Conservation (phyloP, 2,113 vertebrate species). For the Alosa alosa region DNA sequence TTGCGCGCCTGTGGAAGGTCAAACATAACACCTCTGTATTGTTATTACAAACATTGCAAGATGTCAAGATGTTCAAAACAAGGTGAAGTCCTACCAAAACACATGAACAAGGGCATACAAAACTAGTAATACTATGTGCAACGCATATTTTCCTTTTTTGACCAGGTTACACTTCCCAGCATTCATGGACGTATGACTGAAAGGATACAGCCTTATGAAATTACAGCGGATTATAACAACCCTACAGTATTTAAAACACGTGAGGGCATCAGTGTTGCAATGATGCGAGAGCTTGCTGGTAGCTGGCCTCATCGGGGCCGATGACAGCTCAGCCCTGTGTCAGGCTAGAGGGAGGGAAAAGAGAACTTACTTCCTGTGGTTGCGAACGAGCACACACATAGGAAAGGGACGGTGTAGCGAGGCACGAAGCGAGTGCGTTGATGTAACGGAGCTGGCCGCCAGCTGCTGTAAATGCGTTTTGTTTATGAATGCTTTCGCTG, state of each 20-base stretch:
- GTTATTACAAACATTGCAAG: no score
- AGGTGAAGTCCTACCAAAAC: no score
- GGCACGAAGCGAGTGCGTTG: slow-evolving; percentile 35
- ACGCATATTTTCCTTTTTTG: no score
- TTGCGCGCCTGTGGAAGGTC: no score
- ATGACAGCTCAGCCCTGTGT: slow-evolving; percentile 47
- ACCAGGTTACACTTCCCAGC: no score
- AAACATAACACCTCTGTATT: neutral
- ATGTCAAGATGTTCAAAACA: no score
- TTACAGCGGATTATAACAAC: neutral
- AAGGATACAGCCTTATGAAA: neutral
- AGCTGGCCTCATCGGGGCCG: slow-evolving; percentile 50
- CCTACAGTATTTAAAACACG: slow-evolving; percentile 10
- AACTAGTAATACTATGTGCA: no score
- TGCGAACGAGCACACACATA: slow-evolving; percentile 37
- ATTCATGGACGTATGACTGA: neutral
- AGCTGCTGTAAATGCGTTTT: slow-evolving; percentile 60
- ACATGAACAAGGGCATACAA: no score
- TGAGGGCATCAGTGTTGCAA: slow-evolving; percentile 57
- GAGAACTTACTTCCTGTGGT: slow-evolving; percentile 69
- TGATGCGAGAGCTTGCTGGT: slow-evolving; percentile 47
- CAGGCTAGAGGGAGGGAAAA: slow-evolving; percentile 54
- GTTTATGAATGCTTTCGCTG: slow-evolving; percentile 52
- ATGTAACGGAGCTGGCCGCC: slow-evolving; percentile 25
- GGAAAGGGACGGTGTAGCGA: slow-evolving; percentile 45